phyloP scores from a whole-genome alignment of 2,888 invertebrate genomes.

The Tholera decimalis region DNA sequence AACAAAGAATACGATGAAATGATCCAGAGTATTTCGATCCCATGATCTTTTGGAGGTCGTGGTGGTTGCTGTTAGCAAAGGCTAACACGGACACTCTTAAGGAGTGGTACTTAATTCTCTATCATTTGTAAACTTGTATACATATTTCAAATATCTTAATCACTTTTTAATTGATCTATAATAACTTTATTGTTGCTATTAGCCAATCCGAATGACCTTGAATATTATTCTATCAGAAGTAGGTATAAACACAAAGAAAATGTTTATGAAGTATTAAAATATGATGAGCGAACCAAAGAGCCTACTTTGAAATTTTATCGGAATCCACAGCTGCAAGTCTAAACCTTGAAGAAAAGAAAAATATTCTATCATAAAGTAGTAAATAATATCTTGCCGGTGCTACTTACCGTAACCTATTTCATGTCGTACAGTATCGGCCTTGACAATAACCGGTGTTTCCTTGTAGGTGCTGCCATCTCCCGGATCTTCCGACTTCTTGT shows the following conservation, averaged over 20 bases:
- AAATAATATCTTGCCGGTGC: conserved; percentile 38
- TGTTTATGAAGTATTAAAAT: conserved; percentile 3
- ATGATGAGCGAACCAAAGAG: conserved; percentile 17
- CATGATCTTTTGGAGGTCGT: neutral
- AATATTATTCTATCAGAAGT: neutral
- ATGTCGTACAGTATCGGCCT: conserved; percentile 83
- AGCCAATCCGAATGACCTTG: conserved; percentile 23
- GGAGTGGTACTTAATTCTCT: neutral
- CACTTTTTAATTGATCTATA: conserved; percentile 32
- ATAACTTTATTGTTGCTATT: conserved; percentile 33
- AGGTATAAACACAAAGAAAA: conserved; percentile 2
- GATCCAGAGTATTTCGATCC: neutral
- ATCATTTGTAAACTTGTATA: conserved; percentile 16
- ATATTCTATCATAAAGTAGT: conserved; percentile 44
- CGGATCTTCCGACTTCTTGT: conserved; percentile 49
- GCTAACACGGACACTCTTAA: neutral
- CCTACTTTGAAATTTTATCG: conserved; percentile 19
- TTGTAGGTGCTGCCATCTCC: conserved; percentile 70
- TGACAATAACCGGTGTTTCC: conserved; percentile 83
- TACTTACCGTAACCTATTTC: conserved; percentile 88
- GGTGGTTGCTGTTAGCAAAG: neutral
- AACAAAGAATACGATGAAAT: neutral
- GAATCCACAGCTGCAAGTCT: conserved; percentile 38
- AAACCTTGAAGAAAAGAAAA: conserved; percentile 55
- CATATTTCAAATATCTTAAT: conserved; percentile 29